A percentile compares a stretch with the other conserved stretches of the same genome.
Conservation (phyloP, 2,888 invertebrate species). For the Lepidocyrtoides sp. region DNA sequence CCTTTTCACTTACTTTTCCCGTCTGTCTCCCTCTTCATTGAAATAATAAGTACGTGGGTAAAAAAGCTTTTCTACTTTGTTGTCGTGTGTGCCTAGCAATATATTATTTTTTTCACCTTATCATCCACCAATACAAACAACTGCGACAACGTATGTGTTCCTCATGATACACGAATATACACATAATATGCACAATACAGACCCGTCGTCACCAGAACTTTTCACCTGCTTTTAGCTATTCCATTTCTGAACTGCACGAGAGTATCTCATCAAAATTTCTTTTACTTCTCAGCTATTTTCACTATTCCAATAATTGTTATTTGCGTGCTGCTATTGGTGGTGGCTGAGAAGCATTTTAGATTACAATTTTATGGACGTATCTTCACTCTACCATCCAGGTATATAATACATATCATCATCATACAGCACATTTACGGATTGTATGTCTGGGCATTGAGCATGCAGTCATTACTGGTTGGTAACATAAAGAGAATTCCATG, state of each 20-base stretch:
- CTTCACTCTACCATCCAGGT: slow-evolving; percentile 25
- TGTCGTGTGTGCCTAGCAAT: not conserved
- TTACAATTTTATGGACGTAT: slow-evolving; percentile 38
- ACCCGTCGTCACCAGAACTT: not conserved
- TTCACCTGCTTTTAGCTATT: slow-evolving; percentile 54
- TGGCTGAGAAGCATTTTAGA: slow-evolving; percentile 9
- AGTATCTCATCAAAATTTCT: slow-evolving; percentile 82
- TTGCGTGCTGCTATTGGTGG: not conserved
- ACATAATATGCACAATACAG: not conserved
- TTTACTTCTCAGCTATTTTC: slow-evolving; percentile 52
- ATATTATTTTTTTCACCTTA: not conserved
- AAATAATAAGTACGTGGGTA: not conserved
- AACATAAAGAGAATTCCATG: slow-evolving; percentile 60
- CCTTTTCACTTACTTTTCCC: not conserved
- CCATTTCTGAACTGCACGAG: slow-evolving; percentile 75
- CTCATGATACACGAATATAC: not conserved
- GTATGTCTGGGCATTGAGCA: no score
- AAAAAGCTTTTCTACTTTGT: not conserved
- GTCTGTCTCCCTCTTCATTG: not conserved
- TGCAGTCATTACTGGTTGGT: not conserved
- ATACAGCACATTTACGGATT: not conserved
- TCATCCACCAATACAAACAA: not conserved
- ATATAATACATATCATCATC: not conserved
- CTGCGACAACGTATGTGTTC: not conserved
- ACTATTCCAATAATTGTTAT: slow-evolving; percentile 34